Conservation (phyloP, 2,113 vertebrate species). For the Malurus cyaneus region DNA sequence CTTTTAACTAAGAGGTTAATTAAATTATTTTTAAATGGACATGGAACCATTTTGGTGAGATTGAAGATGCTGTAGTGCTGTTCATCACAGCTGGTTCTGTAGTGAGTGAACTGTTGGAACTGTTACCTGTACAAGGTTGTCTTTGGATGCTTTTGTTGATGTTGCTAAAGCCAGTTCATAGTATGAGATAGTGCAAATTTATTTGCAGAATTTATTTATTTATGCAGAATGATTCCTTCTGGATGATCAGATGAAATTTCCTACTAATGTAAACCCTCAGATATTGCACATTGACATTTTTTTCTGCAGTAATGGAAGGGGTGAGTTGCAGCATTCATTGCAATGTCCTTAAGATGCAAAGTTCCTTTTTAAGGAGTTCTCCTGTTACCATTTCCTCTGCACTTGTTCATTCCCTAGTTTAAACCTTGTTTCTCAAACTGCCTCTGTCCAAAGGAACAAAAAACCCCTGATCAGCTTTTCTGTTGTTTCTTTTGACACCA, state of each 20-base stretch:
- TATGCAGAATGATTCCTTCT: background rate
- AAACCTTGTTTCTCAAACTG: constrained; percentile 38
- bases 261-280: background rate
- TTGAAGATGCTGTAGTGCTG: background rate
- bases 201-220: background rate
- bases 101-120: background rate
- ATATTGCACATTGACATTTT: background rate
- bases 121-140: too few relatives aligned
- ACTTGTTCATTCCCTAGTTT: background rate
- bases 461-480: background rate
- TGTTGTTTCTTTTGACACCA: constrained; percentile 53
- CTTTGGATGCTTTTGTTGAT: background rate
- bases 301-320: background rate
- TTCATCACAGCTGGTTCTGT: background rate
- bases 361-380: constrained; percentile 10
- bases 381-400: constrained; percentile 10
- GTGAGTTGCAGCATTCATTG: background rate
- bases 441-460: constrained; percentile 32
- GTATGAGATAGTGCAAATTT: background rate
- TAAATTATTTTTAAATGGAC: background rate
- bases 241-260: background rate
- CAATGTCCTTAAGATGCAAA: background rate
- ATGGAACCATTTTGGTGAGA: background rate
- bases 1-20: background rate
- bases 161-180: background rate